phyloP scores from a whole-genome alignment of 2,797 vertebrate genomes.

The Phoeniculus purpureus region DNA sequence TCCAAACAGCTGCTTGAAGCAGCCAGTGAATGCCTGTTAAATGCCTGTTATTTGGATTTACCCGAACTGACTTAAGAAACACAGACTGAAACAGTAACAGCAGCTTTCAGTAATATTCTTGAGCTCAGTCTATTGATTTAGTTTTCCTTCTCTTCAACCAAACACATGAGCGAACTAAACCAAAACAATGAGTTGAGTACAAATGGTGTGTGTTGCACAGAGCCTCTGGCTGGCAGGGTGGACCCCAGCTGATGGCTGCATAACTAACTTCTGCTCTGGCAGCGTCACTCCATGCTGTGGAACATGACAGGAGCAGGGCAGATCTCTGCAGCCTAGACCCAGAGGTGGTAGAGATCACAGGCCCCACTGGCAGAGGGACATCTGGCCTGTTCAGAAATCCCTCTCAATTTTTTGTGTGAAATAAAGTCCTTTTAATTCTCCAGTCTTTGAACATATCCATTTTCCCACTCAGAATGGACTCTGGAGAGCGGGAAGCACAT shows the following conservation, averaged over 20 bases:
- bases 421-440: conserved; percentile 31
- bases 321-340: not conserved
- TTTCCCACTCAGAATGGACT: not conserved
- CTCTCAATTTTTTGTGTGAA: conserved; percentile 16
- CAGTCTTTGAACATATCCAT: conserved; percentile 31
- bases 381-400: conserved; percentile 40
- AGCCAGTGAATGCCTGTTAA: not conserved
- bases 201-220: not conserved
- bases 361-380: conserved; percentile 5
- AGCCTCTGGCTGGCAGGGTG: not conserved
- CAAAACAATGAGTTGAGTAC: not conserved
- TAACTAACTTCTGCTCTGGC: not conserved
- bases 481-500: not conserved
- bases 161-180: not conserved
- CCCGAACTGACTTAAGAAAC: not conserved
- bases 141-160: not conserved
- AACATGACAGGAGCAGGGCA: not conserved
- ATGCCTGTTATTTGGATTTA: not conserved
- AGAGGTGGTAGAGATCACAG: not conserved
- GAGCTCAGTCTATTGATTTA: not conserved
- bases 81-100: not conserved
- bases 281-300: not conserved
- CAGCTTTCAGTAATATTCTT: not conserved
- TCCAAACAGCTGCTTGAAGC: not conserved
- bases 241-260: not conserved